A percentile compares a stretch with the other conserved stretches of the same genome.
Evolutionary conservation across 2,113 vertebrate species (phyloP).

Genomic region (Hystrix cristata): DNA sequence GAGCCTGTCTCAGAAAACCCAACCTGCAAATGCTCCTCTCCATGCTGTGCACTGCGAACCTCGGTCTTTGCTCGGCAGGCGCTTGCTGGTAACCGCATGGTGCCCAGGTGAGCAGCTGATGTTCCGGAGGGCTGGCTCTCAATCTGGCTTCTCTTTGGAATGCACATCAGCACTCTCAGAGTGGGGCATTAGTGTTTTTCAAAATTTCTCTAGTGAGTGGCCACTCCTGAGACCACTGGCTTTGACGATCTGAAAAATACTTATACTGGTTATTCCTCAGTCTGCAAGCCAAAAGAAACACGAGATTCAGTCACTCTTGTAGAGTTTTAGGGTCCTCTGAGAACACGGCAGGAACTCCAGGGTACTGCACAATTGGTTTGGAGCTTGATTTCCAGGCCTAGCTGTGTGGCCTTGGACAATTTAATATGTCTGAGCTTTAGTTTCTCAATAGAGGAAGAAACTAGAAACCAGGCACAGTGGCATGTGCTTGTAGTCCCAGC

Average conservation of each 20-base stretch:
- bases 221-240: constrained; percentile 30
- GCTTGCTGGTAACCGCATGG: background rate
- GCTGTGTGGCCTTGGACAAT: constrained; percentile 26
- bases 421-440: constrained; percentile 45
- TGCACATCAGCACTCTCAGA: background rate
- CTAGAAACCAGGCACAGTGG: background rate
- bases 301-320: background rate
- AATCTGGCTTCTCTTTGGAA: constrained; percentile 33
- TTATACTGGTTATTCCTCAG: constrained; percentile 47
- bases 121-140: background rate
- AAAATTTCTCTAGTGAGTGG: constrained; percentile 32
- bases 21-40: background rate
- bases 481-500: background rate
- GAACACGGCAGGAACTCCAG: background rate
- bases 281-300: constrained; percentile 42
- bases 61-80: constrained; percentile 16
- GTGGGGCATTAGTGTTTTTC: constrained; percentile 1
- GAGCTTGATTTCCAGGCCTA: constrained; percentile 52
- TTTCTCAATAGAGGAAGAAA: constrained; percentile 59
- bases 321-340: background rate
- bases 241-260: constrained; percentile 47
- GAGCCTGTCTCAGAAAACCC: background rate
- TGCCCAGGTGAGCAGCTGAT: background rate
- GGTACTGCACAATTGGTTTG: constrained; percentile 45
- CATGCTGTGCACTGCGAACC: background rate